Evolutionary conservation across 2,113 vertebrate genomes (phyloP).

Genomic region (Hemibagrus wyckioides): DNA sequence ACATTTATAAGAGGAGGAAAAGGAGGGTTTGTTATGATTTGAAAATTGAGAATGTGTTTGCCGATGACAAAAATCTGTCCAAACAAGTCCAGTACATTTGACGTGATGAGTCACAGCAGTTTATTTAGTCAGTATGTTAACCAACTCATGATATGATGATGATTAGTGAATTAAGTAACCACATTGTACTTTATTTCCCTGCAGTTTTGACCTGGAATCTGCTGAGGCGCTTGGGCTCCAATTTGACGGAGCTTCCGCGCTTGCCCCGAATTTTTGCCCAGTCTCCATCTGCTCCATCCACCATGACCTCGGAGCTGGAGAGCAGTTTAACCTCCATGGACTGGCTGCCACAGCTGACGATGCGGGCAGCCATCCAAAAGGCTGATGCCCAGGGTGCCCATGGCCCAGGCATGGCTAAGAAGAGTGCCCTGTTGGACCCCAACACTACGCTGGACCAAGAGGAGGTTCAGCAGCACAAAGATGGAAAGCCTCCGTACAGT

Average conservation of each 20-base stretch:
- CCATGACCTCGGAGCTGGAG: constrained; percentile 94
- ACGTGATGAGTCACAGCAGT: too few species aligned
- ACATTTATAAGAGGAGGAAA: neutral
- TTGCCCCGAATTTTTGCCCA: constrained; percentile 52
- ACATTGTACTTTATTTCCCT: constrained; percentile 52
- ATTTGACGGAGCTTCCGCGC: constrained; percentile 63
- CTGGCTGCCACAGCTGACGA: constrained; percentile 90
- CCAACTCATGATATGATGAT: neutral
- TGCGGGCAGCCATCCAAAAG: constrained; percentile 90
- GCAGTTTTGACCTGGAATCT: constrained; percentile 59
- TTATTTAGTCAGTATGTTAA: neutral
- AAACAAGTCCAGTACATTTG: neutral
- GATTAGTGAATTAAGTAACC: constrained; percentile 12
- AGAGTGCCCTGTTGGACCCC: constrained; percentile 82
- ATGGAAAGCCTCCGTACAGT: constrained; percentile 91
- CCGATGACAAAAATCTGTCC: too few species aligned
- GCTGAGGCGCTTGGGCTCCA: constrained; percentile 62
- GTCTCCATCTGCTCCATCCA: constrained; percentile 36
- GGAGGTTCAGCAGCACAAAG: constrained; percentile 89
- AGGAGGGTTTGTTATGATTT: neutral
- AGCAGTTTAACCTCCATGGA: constrained; percentile 94
- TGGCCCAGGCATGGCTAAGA: constrained; percentile 84
- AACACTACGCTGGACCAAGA: constrained; percentile 90
- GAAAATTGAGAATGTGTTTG: neutral
- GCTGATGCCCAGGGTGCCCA: constrained; percentile 83